Evolutionary conservation across 2,888 invertebrate species (phyloP).

Genomic region (Zele albiditarsus): DNA sequence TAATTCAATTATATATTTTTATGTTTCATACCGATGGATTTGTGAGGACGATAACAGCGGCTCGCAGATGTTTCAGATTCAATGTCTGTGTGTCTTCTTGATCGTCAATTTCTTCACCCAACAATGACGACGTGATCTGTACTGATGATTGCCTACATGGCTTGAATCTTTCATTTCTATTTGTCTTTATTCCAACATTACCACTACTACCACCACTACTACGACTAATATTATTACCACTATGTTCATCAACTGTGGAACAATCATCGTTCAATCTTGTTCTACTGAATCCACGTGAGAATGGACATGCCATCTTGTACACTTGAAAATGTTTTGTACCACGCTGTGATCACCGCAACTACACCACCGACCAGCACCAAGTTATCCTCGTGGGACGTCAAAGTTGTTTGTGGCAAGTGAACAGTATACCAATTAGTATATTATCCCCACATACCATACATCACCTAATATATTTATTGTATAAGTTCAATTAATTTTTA

Average conservation of each 20-base stretch:
- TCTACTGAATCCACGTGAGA: slow-evolving; percentile 57
- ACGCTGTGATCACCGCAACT: neutral
- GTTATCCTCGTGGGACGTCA: slow-evolving; percentile 34
- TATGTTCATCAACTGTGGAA: slow-evolving; percentile 44
- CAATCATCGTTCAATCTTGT: slow-evolving; percentile 52
- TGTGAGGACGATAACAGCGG: slow-evolving; percentile 86
- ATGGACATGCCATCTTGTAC: slow-evolving; percentile 69
- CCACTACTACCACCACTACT: slow-evolving; percentile 14
- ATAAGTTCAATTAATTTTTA: neutral
- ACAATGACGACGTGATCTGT: slow-evolving; percentile 74
- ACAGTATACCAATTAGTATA: slow-evolving; percentile 22
- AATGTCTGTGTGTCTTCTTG: slow-evolving; percentile 79
- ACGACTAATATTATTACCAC: slow-evolving; percentile 6
- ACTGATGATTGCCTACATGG: slow-evolving; percentile 79
- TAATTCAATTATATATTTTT: neutral
- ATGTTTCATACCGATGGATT: slow-evolving; percentile 82
- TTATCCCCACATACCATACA: slow-evolving; percentile 46
- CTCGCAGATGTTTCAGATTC: slow-evolving; percentile 85
- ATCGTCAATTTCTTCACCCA: slow-evolving; percentile 77
- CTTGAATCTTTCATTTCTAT: slow-evolving; percentile 55
- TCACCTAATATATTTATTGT: neutral
- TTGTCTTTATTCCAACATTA: slow-evolving; percentile 43
- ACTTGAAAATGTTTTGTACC: slow-evolving; percentile 3
- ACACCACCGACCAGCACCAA: neutral
- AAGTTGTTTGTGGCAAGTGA: slow-evolving; percentile 19